Percentiles rank a stretch among this genome's conserved stretches.
These are phyloP conservation scores for Capromys pilorides DNA, from an alignment of 2,797 vertebrate species.

Conservation along the genomic window DNA sequence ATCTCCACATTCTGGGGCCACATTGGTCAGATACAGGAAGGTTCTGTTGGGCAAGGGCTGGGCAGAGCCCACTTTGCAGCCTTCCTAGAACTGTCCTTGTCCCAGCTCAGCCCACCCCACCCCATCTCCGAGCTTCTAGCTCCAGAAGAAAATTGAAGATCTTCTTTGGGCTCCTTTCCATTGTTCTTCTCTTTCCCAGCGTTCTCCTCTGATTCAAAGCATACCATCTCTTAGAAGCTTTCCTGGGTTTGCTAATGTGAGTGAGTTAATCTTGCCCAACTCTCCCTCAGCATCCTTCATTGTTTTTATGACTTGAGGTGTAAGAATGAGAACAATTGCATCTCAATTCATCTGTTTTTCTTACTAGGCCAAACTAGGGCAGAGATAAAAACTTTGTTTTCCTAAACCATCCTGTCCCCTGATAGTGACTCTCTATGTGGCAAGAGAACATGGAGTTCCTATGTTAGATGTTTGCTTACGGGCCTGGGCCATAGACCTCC, in stretches of 20 bases:
- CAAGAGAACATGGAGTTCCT: background rate
- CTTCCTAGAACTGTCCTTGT: background rate
- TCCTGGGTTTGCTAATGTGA: background rate
- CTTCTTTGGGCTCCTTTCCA: background rate
- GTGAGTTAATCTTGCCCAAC: background rate
- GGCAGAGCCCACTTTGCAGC: background rate
- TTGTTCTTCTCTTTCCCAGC: background rate
- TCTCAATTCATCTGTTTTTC: background rate
- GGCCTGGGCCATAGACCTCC: background rate
- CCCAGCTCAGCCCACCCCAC: rapidly evolving
- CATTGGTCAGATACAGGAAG: background rate
- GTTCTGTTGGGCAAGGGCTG: background rate
- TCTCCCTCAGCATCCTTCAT: background rate
- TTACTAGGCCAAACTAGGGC: background rate
- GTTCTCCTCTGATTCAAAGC: slow-evolving; percentile 5
- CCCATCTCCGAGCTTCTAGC: rapidly evolving
- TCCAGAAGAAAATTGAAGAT: background rate
- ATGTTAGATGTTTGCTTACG: background rate
- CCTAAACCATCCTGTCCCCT: background rate
- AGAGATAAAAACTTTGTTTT: background rate
- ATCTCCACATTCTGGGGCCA: background rate
- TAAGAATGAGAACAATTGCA: background rate
- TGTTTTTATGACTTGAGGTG: background rate
- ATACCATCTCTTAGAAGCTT: background rate
- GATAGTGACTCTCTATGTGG: background rate